Evolutionary conservation across 2,797 vertebrate species (phyloP).

Genomic region (Myiotriccus ornatus): DNA sequence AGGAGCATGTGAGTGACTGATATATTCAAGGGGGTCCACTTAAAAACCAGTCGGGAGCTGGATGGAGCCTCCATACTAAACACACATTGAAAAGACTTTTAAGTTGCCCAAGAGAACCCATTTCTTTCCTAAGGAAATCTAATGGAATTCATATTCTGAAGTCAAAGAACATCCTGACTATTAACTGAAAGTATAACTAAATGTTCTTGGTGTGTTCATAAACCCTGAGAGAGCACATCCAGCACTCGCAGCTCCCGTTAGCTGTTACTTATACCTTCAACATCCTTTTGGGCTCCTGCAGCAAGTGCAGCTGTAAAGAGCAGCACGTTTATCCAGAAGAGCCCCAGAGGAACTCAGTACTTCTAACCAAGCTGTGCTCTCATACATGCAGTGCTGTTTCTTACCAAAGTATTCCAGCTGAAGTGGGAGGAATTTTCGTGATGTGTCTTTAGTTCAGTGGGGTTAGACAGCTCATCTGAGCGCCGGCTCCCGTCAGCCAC

Average conservation of each 20-base stretch:
- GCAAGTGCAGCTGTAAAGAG: neutral
- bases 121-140: neutral
- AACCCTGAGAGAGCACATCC: neutral
- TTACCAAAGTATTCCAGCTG: neutral
- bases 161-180: neutral
- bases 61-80: neutral
- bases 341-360: neutral
- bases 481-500: neutral
- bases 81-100: neutral
- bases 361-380: neutral
- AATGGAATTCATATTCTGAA: neutral
- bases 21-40: neutral
- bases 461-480: neutral
- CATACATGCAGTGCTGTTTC: fast-evolving
- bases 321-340: neutral
- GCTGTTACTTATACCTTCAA: neutral
- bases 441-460: neutral
- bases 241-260: neutral
- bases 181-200: neutral
- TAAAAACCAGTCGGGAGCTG: neutral
- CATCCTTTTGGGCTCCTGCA: neutral
- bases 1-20: neutral
- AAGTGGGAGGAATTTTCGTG: neutral
- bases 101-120: neutral
- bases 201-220: neutral